Percentiles rank a stretch among this genome's conserved stretches.
Evolutionary conservation across 2,797 vertebrate species (phyloP).

Genomic region (Liasis olivaceus): DNA sequence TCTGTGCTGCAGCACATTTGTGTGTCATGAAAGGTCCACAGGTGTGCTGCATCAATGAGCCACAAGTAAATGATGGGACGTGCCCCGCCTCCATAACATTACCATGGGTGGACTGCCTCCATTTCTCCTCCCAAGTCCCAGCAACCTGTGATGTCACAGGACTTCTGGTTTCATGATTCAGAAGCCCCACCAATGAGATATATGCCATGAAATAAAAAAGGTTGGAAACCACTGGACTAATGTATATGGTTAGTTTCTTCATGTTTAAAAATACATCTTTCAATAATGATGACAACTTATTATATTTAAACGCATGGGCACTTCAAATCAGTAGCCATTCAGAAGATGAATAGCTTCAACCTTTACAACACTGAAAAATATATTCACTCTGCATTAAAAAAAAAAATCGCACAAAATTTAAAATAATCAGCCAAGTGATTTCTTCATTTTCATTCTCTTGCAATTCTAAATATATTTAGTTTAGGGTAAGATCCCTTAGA

Average conservation of each 20-base stretch:
- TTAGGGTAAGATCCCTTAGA: slow-evolving; percentile 1
- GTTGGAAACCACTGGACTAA: too few species aligned
- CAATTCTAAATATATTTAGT: slow-evolving; percentile 28
- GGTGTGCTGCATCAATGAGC: too few species aligned
- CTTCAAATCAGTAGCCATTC: slow-evolving; percentile 28
- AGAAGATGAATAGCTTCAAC: slow-evolving; percentile 19
- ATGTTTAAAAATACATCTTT: neutral
- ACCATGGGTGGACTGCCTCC: too few species aligned
- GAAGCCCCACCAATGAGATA: too few species aligned
- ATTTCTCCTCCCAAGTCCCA: too few species aligned
- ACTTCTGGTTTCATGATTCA: too few species aligned
- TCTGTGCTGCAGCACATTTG: too few species aligned
- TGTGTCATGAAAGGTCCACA: too few species aligned
- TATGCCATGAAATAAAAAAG: too few species aligned
- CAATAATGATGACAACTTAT: slow-evolving; percentile 17
- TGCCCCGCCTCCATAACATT: too few species aligned
- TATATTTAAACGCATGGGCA: slow-evolving; percentile 22
- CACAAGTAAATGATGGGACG: too few species aligned
- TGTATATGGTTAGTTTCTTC: slow-evolving; percentile 15
- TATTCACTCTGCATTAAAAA: slow-evolving; percentile 32
- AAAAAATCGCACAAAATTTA: slow-evolving; percentile 7
- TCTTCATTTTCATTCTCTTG: slow-evolving; percentile 23
- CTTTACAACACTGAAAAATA: slow-evolving; percentile 46
- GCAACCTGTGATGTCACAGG: too few species aligned
- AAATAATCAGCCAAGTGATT: slow-evolving; percentile 3